Conservation (phyloP, 2,113 vertebrate genomes). For the Gymnogyps californianus region DNA sequence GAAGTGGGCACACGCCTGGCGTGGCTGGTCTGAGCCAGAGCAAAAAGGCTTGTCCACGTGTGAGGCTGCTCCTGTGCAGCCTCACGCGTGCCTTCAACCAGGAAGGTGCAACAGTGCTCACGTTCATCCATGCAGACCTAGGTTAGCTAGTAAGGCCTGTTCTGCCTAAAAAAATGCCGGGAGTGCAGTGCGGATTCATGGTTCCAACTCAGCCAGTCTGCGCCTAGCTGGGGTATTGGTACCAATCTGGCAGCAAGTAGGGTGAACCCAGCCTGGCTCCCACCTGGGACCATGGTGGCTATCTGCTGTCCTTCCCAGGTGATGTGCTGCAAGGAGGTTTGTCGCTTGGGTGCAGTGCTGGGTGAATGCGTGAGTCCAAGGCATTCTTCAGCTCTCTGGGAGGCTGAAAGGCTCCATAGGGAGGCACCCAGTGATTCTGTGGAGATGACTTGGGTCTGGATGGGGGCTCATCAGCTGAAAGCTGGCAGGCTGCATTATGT, state of each 20-base stretch:
- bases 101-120: neutral
- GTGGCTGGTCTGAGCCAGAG: neutral
- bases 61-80: neutral
- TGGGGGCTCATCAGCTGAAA: neutral
- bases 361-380: neutral
- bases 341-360: neutral
- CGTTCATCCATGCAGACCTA: neutral
- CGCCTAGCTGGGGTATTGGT: neutral
- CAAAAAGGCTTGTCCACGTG: rapidly evolving
- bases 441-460: neutral
- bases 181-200: rapidly evolving
- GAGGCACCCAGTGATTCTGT: neutral
- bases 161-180: neutral
- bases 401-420: neutral
- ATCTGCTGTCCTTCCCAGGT: neutral
- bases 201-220: neutral
- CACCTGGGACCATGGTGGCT: no score
- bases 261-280: neutral
- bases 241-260: neutral
- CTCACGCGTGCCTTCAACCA: neutral
- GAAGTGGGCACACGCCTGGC: neutral
- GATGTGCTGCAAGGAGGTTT: neutral
- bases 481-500: neutral
- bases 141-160: neutral
- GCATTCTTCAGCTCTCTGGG: neutral